Percentiles rank a stretch among this genome's conserved stretches.
Conservation (phyloP, 2,113 vertebrate genomes). For the Podilymbus podiceps region DNA sequence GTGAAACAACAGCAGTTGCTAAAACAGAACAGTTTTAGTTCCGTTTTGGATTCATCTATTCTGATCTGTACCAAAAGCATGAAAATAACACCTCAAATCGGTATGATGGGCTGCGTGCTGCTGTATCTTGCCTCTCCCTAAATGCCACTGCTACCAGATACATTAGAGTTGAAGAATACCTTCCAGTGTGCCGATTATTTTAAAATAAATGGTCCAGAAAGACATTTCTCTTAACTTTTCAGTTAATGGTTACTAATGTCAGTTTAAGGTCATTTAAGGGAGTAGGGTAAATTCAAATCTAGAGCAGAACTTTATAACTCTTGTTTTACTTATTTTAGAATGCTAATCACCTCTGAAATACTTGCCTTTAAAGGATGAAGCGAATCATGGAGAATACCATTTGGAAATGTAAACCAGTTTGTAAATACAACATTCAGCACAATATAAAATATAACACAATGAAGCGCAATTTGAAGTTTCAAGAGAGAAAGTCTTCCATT, state of each 20-base stretch:
- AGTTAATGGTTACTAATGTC: background rate
- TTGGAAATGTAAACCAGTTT: background rate
- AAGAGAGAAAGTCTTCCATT: background rate
- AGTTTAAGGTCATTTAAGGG: background rate
- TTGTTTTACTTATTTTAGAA: background rate
- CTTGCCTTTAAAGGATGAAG: background rate
- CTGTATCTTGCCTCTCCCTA: background rate
- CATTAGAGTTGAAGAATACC: background rate
- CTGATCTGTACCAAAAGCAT: background rate
- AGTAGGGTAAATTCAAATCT: background rate
- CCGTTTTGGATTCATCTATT: background rate
- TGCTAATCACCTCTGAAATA: background rate
- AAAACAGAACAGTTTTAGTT: background rate
- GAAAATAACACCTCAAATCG: background rate
- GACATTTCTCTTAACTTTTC: background rate
- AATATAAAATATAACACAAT: background rate
- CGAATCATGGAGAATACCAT: background rate
- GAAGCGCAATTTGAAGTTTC: background rate
- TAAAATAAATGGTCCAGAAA: background rate
- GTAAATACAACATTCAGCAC: background rate
- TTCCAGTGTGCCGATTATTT: background rate
- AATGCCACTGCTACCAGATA: background rate
- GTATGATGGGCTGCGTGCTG: fast-evolving
- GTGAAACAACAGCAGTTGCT: background rate
- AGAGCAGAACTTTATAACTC: background rate